A percentile compares a stretch with the other conserved stretches of the same genome.
Evolutionary conservation across 2,113 vertebrate species (phyloP).

Genomic region (Myotis brandtii): DNA sequence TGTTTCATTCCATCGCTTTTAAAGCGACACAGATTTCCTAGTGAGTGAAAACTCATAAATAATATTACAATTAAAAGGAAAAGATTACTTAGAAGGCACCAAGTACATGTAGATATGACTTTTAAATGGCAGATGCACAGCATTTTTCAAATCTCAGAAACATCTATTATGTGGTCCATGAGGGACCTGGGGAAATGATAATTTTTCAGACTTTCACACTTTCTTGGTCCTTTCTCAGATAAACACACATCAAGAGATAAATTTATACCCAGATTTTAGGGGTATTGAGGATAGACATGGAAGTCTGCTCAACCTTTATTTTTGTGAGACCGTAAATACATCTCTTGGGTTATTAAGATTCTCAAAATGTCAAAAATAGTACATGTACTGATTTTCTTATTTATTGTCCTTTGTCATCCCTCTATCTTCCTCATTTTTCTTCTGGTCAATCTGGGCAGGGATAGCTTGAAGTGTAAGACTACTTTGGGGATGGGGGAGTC

Average conservation of each 20-base stretch:
- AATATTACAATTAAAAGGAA: constrained; percentile 76
- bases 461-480: not conserved
- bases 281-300: not conserved
- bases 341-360: constrained; percentile 6
- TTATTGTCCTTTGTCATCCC: not conserved
- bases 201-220: not conserved
- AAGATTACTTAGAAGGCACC: constrained; percentile 52
- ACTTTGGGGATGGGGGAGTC: fast-evolving
- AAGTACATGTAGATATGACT: constrained; percentile 52
- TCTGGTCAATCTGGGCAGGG: not conserved
- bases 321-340: not conserved
- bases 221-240: not conserved
- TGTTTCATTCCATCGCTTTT: not conserved
- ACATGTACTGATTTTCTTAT: not conserved
- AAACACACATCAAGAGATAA: not conserved
- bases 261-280: not conserved
- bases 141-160: constrained; percentile 52
- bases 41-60: constrained; percentile 65
- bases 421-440: not conserved
- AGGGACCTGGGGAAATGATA: not conserved
- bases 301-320: not conserved
- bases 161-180: not conserved
- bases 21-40: constrained; percentile 32
- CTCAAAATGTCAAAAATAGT: not conserved
- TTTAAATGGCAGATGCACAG: constrained; percentile 32